Base-by-base conservation (phyloP, 2,113 vertebrate species). In the Nycticebus coucang region DNA sequence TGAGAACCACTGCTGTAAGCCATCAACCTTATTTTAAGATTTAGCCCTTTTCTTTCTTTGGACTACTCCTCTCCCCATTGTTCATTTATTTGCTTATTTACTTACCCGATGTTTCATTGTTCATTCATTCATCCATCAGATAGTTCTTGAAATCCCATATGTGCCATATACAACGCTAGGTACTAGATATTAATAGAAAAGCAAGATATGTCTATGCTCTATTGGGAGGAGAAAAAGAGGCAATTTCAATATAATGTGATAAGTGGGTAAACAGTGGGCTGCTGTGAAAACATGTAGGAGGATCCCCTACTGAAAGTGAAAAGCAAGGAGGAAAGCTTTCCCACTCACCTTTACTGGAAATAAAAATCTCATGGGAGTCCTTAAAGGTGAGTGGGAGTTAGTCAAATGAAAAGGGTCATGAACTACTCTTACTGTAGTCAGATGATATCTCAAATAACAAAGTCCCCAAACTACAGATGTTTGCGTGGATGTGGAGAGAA, bases 31-130 rank as follows among this genome's bases (percentile, higher is more conserved):
- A 53, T 37, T 75, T 57, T 93, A n/a, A 30, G 37, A 74, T 59
- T 93, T 78, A 60, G 87, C 11, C 2, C 53, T 87, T 84, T 83
- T 77, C 82, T 91, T 88, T 93, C 77, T 94, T 69, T 92, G 60
- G 41, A 24, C 28, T 69, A 45, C 2, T 3, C 35, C 4, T 55
- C 26, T 5, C 33, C 3, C 22, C 6, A 74, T 45, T 80, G 28
- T 88, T 81, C 33, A 88, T 75, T 68, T 89, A 41, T 77, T 77
- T 79, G 53, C 80, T 45, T 41, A 68, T 60, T 83, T 75, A 79
- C 21, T 19, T 50, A 50, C 18, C 59, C 68, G 82, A 57, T 28
- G 87, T 75, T 62, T 87, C 11, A 41, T 28, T 85, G 26, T 55
- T 91, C 86, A 83, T 15, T 62, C 68, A 62, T 72, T 66, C 82